These are phyloP conservation scores for Drosophila fulvimacula DNA, from an alignment of 2,888 invertebrate species.

Conservation along the genomic window DNA sequence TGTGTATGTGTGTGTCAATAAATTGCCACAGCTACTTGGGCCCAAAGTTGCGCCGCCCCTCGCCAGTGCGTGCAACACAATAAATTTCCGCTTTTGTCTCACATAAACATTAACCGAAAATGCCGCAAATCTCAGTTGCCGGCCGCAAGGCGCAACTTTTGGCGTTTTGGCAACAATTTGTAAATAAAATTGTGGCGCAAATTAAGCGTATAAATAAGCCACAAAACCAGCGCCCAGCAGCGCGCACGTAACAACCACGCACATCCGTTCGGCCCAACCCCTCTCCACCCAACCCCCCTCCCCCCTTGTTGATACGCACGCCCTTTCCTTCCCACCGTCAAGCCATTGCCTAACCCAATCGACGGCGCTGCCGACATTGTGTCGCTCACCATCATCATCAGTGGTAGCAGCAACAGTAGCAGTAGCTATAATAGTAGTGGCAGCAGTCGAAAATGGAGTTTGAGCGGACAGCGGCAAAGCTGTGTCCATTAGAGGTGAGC, in stretches of 20 bases:
- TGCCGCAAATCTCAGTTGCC: slow-evolving; percentile 74
- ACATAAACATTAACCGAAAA: slow-evolving; percentile 70
- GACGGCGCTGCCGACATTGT: slow-evolving; percentile 34
- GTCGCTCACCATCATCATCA: slow-evolving; percentile 32
- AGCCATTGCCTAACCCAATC: slow-evolving; percentile 43
- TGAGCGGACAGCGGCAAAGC: background rate
- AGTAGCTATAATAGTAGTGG: background rate
- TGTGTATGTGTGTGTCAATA: slow-evolving; percentile 46
- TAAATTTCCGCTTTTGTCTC: slow-evolving; percentile 77
- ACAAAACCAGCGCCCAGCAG: slow-evolving; percentile 53
- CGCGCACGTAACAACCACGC: slow-evolving; percentile 35
- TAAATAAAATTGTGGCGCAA: slow-evolving; percentile 83
- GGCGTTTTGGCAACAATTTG: slow-evolving; percentile 79
- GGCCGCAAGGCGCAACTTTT: slow-evolving; percentile 59
- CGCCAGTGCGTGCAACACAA: slow-evolving; percentile 53
- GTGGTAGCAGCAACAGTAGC: background rate
- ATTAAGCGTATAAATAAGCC: slow-evolving; percentile 84
- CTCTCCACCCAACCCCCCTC: background rate
- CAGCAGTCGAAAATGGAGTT: background rate
- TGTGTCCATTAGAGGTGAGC: slow-evolving; percentile 3
- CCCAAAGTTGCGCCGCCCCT: slow-evolving; percentile 8
- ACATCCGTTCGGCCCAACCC: slow-evolving; percentile 50
- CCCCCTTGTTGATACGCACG: background rate
- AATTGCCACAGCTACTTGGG: slow-evolving; percentile 55
- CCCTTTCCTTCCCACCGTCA: background rate